Conservation (phyloP, 1,140 invertebrate genomes). For the Archivesica marissinica region DNA sequence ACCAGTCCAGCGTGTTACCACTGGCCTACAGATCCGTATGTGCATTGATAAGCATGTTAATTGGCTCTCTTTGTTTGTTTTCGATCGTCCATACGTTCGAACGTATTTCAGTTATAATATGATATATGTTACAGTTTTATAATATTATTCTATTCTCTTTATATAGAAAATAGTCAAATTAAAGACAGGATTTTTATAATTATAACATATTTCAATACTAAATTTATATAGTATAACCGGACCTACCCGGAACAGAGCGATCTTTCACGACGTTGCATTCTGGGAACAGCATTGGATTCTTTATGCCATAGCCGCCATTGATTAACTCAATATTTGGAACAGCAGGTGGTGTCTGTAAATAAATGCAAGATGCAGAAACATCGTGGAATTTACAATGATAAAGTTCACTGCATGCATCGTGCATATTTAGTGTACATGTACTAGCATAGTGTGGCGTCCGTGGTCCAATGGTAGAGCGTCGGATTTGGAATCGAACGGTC, state of each 20-base stretch:
- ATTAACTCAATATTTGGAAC: conserved; percentile 38
- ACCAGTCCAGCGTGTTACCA: too few species aligned
- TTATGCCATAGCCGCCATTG: conserved; percentile 58
- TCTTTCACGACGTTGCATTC: not conserved
- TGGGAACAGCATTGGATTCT: conserved; percentile 54
- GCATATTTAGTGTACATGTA: too few species aligned
- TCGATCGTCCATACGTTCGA: too few species aligned
- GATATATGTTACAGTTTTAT: not conserved
- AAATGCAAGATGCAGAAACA: not conserved
- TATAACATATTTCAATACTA: not conserved
- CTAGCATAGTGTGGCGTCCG: too few species aligned
- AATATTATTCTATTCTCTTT: not conserved
- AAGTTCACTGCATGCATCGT: too few species aligned
- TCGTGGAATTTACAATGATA: too few species aligned
- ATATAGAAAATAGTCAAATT: not conserved
- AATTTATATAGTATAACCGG: not conserved
- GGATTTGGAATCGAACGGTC: too few species aligned
- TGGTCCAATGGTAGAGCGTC: too few species aligned
- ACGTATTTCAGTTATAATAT: not conserved
- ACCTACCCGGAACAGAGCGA: not conserved
- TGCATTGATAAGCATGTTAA: too few species aligned
- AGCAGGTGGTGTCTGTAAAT: not conserved
- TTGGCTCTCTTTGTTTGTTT: too few species aligned
- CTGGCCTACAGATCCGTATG: too few species aligned
- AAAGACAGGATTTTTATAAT: not conserved